A percentile compares a stretch with the other conserved stretches of the same genome.
Conservation (phyloP, 2,888 invertebrate genomes). For the Drosophila incognita region DNA sequence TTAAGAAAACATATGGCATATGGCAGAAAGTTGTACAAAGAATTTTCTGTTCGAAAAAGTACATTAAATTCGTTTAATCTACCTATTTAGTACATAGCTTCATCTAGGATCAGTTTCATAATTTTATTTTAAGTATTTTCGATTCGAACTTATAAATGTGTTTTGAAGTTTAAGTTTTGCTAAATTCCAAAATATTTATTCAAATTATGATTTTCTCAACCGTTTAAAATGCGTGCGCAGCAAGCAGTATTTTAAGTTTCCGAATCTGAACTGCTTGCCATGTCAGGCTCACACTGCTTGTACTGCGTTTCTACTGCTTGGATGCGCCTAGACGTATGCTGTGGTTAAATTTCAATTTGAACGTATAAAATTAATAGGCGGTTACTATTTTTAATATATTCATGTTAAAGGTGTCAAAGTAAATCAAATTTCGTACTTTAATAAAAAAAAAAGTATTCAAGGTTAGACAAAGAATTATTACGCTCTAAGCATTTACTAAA, state of each 20-base stretch:
- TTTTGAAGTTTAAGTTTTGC: background rate
- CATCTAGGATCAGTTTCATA: background rate
- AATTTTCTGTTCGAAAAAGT: no score
- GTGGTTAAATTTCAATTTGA: constrained; percentile 3
- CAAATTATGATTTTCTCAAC: background rate
- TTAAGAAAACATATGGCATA: no score
- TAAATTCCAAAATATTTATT: background rate
- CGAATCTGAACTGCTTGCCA: constrained; percentile 9
- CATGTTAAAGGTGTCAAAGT: background rate
- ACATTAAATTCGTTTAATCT: background rate
- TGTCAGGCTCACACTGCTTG: constrained; percentile 8
- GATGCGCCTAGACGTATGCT: constrained; percentile 28
- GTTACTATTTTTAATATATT: background rate
- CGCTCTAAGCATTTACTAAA: background rate
- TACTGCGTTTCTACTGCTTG: constrained; percentile 14
- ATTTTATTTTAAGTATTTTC: no score
- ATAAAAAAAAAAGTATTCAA: background rate
- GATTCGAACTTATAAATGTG: background rate
- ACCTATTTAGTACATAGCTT: fast-evolving
- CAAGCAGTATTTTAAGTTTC: background rate
- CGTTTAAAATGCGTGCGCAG: constrained; percentile 19
- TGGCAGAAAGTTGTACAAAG: no score
- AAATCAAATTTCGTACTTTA: background rate
- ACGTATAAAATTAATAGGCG: no score
- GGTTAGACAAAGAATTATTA: background rate